Evolutionary conservation across 2,797 vertebrate species (phyloP), one percentile per base, ranked within the genome.

Genomic region (Linurgus olivaceus): DNA sequence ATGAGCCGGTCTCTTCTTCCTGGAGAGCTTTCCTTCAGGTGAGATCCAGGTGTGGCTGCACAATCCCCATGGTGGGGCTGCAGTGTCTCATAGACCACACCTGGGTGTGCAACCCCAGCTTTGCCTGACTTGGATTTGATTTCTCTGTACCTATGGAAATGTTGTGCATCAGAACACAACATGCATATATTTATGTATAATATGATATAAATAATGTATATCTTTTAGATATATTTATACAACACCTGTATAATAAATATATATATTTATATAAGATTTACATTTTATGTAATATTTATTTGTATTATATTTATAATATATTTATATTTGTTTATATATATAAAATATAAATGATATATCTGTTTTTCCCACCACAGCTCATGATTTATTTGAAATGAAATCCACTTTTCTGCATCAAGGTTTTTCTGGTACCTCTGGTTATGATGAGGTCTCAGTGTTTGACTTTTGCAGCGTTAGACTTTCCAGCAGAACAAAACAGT

Each of bases 51-150:
- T 0, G 0, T 23, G 9, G 35, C 66, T 87, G 54, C 12, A 16
- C 12, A 11, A 10, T 19, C 28, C 50, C 61, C 5, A 0, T 0
- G 24, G 21, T 11, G n/a, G 33, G 29, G 8, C 65, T 59, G 0
- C 48, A 31, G 13, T 23, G 5, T 11, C 88, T 37, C 7, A 6
- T 15, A 29, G 14, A 54, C 75, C 63, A 11, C 1, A 11, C 1
- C 72, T 38, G n/a, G 29, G 2, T 28, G 29, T 72, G 47, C 42
- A 61, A 3, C 16, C 73, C 33, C 55, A 16, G 31, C 20, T 78
- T 20, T 54, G 17, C 67, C 33, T 20, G 24, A 2, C 51, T 65
- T 0, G 0, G 55, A 8, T 73, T 67, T 57, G 16, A 18, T 58
- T 80, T 71, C 68, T 61, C 10, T 23, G 26, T 33, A 11, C 31